These are phyloP conservation scores for Lasioglossum figueresi DNA, from an alignment of 2,888 invertebrate species.

Conservation along the genomic window DNA sequence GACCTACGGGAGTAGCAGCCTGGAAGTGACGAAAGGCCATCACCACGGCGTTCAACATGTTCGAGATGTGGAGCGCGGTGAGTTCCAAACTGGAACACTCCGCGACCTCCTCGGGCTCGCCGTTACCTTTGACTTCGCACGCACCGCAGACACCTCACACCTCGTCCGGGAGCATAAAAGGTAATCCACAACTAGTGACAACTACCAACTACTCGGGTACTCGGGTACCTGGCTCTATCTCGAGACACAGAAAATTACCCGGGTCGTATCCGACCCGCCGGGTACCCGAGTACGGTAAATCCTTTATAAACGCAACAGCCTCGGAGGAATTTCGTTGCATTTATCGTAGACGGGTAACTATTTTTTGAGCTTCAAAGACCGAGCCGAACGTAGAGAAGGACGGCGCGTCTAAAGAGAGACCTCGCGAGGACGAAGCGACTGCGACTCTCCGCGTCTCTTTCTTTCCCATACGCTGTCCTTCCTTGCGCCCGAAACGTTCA, in stretches of 20 bases:
- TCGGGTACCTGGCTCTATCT: no score
- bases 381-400: no score
- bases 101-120: constrained; percentile 83
- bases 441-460: no score
- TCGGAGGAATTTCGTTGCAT: no score
- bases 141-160: constrained; percentile 91
- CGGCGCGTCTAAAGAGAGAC: no score
- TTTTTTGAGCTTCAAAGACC: no score
- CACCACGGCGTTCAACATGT: constrained; percentile 87
- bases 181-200: constrained; percentile 84
- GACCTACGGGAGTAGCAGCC: constrained; percentile 65
- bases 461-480: no score
- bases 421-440: no score
- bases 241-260: background rate
- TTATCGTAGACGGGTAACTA: no score
- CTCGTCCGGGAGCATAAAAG: constrained; percentile 93
- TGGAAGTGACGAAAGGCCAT: constrained; percentile 69
- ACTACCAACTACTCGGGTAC: background rate
- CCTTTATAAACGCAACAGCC: no score
- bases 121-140: constrained; percentile 83
- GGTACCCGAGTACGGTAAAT: background rate
- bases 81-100: constrained; percentile 89
- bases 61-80: constrained; percentile 93
- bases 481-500: no score
- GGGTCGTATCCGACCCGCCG: no score